phyloP scores from a whole-genome alignment of 2,113 vertebrate species.

The Oreochromis niloticus region DNA sequence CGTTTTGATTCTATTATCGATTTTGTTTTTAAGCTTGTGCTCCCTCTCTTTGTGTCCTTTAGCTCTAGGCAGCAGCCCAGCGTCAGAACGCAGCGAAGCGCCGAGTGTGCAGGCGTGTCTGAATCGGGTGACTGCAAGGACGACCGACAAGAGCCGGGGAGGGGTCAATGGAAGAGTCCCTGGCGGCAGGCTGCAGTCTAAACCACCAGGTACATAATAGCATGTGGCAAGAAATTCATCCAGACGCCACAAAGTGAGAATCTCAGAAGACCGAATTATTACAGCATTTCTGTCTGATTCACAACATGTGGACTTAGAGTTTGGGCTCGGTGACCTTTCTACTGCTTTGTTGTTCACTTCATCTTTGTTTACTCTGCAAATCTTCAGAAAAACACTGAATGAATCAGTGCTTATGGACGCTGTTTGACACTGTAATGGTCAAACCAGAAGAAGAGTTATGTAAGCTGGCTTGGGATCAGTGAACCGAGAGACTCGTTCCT shows the following conservation, averaged over 20 bases:
- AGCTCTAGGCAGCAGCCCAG: constrained; percentile 28
- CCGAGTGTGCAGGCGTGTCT: constrained; percentile 61
- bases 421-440: not conserved
- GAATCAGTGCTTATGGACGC: not conserved
- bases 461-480: not conserved
- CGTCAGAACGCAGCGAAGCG: not conserved
- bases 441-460: not conserved
- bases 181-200: constrained; percentile 22
- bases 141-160: not conserved
- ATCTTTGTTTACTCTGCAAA: not conserved
- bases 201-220: constrained; percentile 54
- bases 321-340: not conserved
- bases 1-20: not conserved
- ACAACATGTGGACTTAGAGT: not conserved
- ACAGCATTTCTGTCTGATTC: not conserved
- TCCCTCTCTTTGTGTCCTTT: not conserved
- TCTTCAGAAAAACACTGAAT: not conserved
- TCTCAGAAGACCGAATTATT: not conserved
- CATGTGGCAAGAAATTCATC: not conserved
- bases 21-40: not conserved
- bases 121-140: constrained; percentile 9
- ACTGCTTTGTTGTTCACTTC: not conserved
- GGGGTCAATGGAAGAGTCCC: constrained; percentile 61
- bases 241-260: not conserved
- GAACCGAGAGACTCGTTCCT: not conserved